A percentile compares a stretch with the other conserved stretches of the same genome.
Conservation (phyloP, 2,888 invertebrate species). For the Meloe dianella region DNA sequence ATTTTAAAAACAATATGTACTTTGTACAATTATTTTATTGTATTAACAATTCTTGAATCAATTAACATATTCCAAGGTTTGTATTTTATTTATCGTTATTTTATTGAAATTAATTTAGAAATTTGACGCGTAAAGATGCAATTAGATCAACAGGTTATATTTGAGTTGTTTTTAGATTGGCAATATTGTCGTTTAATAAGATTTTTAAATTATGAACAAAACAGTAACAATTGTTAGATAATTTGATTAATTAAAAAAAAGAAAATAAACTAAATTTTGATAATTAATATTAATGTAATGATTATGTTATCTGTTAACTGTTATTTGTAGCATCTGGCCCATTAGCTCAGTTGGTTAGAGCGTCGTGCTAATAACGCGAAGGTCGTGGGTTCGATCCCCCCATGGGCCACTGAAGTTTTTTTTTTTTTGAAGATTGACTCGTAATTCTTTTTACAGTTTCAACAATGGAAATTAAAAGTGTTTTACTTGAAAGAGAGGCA, state of each 20-base stretch:
- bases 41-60: background rate
- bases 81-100: background rate
- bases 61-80: background rate
- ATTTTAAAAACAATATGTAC: background rate
- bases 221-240: background rate
- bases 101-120: background rate
- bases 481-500: constrained; percentile 18
- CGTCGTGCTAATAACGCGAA: constrained; percentile 80
- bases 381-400: constrained; percentile 69
- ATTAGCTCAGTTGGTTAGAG: constrained; percentile 80
- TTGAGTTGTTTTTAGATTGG: background rate
- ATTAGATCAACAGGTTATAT: background rate
- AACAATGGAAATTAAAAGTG: constrained; percentile 11
- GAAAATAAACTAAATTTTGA: background rate
- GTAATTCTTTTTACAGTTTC: too few relatives aligned
- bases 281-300: background rate
- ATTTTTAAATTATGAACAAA: background rate
- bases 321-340: constrained; percentile 60
- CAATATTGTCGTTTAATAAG: background rate
- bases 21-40: background rate
- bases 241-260: background rate
- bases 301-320: background rate
- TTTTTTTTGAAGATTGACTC: constrained; percentile 10
- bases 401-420: constrained; percentile 1
- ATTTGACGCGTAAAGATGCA: background rate